These are phyloP conservation scores for Lamprologus tigripictilis DNA, from an alignment of 2,113 vertebrate species.

Conservation along the genomic window DNA sequence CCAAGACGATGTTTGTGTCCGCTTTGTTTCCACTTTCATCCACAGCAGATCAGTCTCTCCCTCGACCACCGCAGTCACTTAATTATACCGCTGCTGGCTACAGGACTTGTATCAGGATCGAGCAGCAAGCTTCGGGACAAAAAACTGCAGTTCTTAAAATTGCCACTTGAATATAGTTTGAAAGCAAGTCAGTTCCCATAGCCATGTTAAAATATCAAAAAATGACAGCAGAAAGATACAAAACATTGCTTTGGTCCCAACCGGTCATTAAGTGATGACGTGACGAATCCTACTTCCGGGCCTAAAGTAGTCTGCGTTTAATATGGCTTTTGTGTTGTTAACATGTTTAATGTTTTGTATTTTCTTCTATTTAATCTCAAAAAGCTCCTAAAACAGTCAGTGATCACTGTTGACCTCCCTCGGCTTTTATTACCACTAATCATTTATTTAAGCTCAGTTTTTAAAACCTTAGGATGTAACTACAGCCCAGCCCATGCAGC, in stretches of 20 bases:
- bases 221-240: neutral
- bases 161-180: neutral
- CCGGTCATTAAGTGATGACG: neutral
- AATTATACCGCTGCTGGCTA: neutral
- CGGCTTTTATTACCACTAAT: rapidly evolving
- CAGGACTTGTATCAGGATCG: neutral
- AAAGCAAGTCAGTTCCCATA: neutral
- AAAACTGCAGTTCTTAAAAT: neutral
- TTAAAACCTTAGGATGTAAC: neutral
- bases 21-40: constrained; percentile 43
- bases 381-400: neutral
- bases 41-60: constrained; percentile 22
- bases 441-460: neutral
- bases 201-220: neutral
- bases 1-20: constrained; percentile 50
- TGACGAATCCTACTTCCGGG: neutral
- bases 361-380: neutral
- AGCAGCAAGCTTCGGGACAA: neutral
- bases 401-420: neutral
- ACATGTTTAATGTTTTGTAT: neutral
- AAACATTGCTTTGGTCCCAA: neutral
- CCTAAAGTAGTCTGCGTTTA: neutral
- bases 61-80: neutral
- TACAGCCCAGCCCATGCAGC: neutral
- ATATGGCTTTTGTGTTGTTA: neutral